Base-by-base conservation (phyloP, 2,113 vertebrate genomes). In the Oxygymnocypris stewartii region DNA sequence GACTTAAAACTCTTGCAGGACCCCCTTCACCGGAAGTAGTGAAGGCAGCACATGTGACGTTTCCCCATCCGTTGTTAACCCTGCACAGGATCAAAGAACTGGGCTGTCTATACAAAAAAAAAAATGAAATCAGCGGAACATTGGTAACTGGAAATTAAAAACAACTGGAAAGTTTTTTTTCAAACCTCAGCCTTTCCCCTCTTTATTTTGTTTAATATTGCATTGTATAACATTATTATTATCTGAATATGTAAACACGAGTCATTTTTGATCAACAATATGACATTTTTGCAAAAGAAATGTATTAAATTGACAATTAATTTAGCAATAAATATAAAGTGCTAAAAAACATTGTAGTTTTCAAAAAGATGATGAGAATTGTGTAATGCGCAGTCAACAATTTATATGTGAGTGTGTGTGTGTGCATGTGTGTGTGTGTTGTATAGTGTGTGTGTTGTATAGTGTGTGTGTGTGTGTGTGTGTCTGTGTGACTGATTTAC, bases 1-100 rank as follows among this genome's bases (percentile, higher is more conserved):
- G 5, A 4, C 84, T 61, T 7, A 7, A 10, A 2, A 0, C 6
- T 42, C 16, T 65, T 47, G 44, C 61, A 61, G 79, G 88, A 61
- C 83, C 90, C 57, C 77, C 44, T 25, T 54, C 11, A 51, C 61
- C 88, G 75, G 83, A 82, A 86, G 61, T 51, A 87, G 75, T 73
- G 54, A 69, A 13, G 3, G 81, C 20, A 80, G 54, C 40, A 54
- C 85, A 76, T 63, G 88, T 88, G 84, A 86, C 67, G 35, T 80
- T 84, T 81, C 85, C 23, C 86, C 84, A 63, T 81, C 85, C 35
- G 44, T 71, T 85, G 5, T 76, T 83, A 47, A 83, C 31, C 28
- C 73, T 54, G 44, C 25, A 31, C 14, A 6, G 16, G 14, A 78
- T 14, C 7, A 4, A 10, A 16, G 75, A 42, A 1, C 51, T 0